Percentiles rank a stretch among this genome's conserved stretches.
These are phyloP conservation scores for Lepisosteus oculatus DNA, from an alignment of 2,113 vertebrate genomes.

Conservation along the genomic window DNA sequence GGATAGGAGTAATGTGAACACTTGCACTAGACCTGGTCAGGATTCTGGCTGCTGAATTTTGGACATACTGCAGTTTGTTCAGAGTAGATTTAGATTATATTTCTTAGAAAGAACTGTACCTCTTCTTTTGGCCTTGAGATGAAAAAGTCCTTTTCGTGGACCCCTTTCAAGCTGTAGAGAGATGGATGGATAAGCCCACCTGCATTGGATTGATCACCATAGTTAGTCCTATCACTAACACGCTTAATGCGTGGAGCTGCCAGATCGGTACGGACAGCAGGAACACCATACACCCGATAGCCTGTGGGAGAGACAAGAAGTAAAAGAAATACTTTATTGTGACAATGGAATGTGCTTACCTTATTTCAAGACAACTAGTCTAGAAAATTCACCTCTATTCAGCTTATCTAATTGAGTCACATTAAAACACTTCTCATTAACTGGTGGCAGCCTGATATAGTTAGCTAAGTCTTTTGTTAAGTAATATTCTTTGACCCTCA, in stretches of 20 bases:
- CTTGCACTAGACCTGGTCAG: no score
- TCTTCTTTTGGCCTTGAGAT: slow-evolving; percentile 72
- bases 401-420: no score
- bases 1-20: no score
- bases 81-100: no score
- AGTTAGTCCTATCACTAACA: slow-evolving; percentile 73
- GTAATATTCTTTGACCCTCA: no score
- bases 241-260: slow-evolving; percentile 62
- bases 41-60: no score
- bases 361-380: no score
- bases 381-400: no score
- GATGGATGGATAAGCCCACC: slow-evolving; percentile 69
- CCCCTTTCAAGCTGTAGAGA: slow-evolving; percentile 63
- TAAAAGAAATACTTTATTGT: slow-evolving; percentile 17
- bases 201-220: slow-evolving; percentile 65
- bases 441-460: no score
- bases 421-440: no score
- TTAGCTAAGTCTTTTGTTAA: no score
- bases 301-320: slow-evolving; percentile 47
- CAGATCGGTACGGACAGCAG: slow-evolving; percentile 71
- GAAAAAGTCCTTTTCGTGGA: slow-evolving; percentile 71
- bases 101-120: slow-evolving; percentile 53
- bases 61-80: no score
- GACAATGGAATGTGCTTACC: neutral
- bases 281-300: slow-evolving; percentile 63